phyloP scores from a whole-genome alignment of 2,888 invertebrate genomes.

The Galerucella calmariensis region DNA sequence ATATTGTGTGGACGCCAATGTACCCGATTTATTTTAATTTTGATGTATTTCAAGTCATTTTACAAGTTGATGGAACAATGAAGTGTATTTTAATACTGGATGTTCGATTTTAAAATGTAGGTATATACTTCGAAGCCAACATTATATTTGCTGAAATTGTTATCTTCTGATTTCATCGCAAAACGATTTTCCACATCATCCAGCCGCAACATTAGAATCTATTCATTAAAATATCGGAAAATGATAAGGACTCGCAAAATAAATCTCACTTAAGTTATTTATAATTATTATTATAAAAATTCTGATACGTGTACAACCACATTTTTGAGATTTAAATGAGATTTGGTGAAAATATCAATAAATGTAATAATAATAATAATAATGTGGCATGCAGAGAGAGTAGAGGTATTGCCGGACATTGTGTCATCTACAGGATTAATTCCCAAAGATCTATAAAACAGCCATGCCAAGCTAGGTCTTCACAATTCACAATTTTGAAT shows the following conservation, averaged over 20 bases:
- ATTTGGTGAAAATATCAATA: too few relatives aligned
- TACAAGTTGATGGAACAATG: slow-evolving; percentile 11
- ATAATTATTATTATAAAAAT: too few relatives aligned
- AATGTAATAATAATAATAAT: too few relatives aligned
- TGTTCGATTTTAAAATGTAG: slow-evolving; percentile 12
- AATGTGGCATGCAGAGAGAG: too few relatives aligned
- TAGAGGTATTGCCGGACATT: too few relatives aligned
- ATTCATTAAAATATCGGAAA: not conserved
- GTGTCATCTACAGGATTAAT: too few relatives aligned
- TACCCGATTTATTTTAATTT: slow-evolving; percentile 5
- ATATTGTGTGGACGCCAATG: slow-evolving; percentile 7
- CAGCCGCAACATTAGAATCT: not conserved
- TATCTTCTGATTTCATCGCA: slow-evolving; percentile 6
- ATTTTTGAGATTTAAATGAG: too few relatives aligned
- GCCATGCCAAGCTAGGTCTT: too few relatives aligned
- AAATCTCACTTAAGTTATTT: not conserved
- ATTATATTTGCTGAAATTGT: slow-evolving; percentile 11
- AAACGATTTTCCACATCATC: slow-evolving; percentile 12
- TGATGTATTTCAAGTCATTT: slow-evolving; percentile 13
- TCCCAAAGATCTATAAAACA: too few relatives aligned
- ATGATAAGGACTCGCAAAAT: not conserved
- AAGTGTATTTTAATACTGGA: slow-evolving; percentile 1
- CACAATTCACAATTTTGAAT: too few relatives aligned
- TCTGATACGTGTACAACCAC: too few relatives aligned
- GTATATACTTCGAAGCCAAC: not conserved